A percentile compares a stretch with the other conserved stretches of the same genome.
These are phyloP conservation scores for Gorsachius goisagi DNA, from an alignment of 2,113 vertebrate species.

Conservation along the genomic window DNA sequence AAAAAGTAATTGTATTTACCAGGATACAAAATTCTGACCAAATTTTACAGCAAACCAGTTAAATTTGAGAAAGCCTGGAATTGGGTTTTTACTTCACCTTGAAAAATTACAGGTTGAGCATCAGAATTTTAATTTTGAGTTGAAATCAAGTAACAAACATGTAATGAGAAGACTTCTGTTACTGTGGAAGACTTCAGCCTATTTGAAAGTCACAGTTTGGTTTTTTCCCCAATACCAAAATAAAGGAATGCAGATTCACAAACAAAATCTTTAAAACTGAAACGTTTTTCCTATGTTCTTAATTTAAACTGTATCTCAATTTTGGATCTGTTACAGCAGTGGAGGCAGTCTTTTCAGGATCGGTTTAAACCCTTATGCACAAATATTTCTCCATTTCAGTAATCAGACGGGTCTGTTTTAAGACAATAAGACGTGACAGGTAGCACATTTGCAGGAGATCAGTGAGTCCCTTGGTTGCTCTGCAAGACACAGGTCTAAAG, in stretches of 20 bases:
- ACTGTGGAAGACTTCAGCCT: neutral
- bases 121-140: neutral
- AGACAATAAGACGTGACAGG: slow-evolving; percentile 44
- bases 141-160: neutral
- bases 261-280: neutral
- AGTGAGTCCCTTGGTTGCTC: slow-evolving; percentile 39
- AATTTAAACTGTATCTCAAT: neutral
- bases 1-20: neutral
- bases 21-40: neutral
- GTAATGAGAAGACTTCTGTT: neutral
- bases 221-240: neutral
- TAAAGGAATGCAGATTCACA: neutral
- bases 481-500: slow-evolving; percentile 30
- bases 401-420: slow-evolving; percentile 7
- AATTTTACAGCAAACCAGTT: neutral
- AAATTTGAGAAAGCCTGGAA: neutral
- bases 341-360: neutral
- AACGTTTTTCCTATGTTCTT: neutral
- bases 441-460: slow-evolving; percentile 44
- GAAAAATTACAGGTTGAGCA: neutral
- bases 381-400: slow-evolving; percentile 42
- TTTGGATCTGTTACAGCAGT: neutral
- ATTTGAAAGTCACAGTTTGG: neutral
- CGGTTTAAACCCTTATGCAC: neutral
- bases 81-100: neutral